These are phyloP conservation scores for Scomber colias DNA, from an alignment of 2,113 vertebrate genomes.

Conservation along the genomic window DNA sequence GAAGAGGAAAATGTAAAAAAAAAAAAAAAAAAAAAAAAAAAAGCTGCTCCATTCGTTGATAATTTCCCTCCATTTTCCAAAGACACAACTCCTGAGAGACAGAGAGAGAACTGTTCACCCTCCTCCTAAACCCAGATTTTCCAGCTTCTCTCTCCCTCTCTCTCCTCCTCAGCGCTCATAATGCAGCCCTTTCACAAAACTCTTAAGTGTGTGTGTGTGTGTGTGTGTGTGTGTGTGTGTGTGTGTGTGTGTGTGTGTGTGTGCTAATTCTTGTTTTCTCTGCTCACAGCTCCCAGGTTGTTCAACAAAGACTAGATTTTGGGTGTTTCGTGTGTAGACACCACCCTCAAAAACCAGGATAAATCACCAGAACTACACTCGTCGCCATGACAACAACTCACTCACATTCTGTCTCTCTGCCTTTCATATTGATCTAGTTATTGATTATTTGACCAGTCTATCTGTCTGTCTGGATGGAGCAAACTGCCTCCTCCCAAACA, in stretches of 20 bases:
- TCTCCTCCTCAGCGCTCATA: slow-evolving; percentile 52
- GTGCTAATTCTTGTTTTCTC: slow-evolving; percentile 19
- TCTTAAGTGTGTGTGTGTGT: not conserved
- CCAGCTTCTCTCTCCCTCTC: slow-evolving; percentile 23
- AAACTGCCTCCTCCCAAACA: not conserved
- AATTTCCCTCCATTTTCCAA: slow-evolving; percentile 51
- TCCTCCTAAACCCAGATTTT: slow-evolving; percentile 54
- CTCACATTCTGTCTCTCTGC: not conserved
- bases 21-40: slow-evolving; percentile 9
- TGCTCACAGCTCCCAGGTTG: slow-evolving; percentile 8
- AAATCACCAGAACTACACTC: not conserved
- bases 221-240: slow-evolving; percentile 1
- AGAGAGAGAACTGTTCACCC: slow-evolving; percentile 51
- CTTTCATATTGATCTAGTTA: slow-evolving; percentile 8
- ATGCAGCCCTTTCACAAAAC: slow-evolving; percentile 55
- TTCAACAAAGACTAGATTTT: not conserved
- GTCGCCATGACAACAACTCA: not conserved
- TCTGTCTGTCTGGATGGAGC: not conserved
- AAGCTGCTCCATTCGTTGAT: slow-evolving; percentile 23
- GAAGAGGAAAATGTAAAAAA: slow-evolving; percentile 11
- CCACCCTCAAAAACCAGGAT: too few relatives aligned
- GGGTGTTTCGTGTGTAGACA: not conserved
- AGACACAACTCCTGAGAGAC: slow-evolving; percentile 38
- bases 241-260: slow-evolving; percentile 3
- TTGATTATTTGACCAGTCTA: slow-evolving; percentile 34